A percentile compares a stretch with the other conserved stretches of the same genome.
Evolutionary conservation across 2,797 vertebrate species (phyloP).

Genomic region (Myotis pilosus): DNA sequence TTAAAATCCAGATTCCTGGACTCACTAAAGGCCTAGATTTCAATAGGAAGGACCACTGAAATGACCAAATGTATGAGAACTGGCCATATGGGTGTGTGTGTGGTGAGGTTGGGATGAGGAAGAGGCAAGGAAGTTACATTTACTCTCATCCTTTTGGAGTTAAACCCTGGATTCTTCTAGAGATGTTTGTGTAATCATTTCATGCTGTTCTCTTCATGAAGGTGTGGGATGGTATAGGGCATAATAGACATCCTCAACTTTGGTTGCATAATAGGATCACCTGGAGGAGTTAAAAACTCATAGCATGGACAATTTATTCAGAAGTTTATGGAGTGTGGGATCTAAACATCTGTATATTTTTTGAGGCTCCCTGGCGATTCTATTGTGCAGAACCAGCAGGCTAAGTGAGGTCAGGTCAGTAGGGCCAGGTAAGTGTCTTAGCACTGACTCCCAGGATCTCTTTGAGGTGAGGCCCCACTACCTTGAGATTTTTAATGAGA

Average conservation of each 20-base stretch:
- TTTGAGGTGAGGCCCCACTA: neutral
- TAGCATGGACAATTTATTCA: neutral
- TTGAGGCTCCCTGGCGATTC: constrained; percentile 1
- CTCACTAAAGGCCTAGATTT: neutral
- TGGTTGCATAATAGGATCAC: neutral
- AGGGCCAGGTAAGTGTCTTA: neutral
- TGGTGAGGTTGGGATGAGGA: neutral
- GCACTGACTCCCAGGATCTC: neutral
- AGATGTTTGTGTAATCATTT: neutral
- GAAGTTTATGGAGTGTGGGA: neutral
- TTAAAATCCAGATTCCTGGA: neutral
- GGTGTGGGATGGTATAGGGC: neutral
- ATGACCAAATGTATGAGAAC: neutral
- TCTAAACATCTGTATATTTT: neutral
- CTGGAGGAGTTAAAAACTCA: neutral
- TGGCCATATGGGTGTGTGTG: neutral
- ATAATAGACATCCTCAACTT: neutral
- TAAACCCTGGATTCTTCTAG: neutral
- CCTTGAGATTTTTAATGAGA: neutral
- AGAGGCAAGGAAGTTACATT: neutral
- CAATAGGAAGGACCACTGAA: neutral
- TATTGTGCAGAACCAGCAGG: neutral
- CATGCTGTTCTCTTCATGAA: neutral
- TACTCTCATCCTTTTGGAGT: neutral
- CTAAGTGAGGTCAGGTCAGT: neutral